Conservation (phyloP, 2,113 vertebrate genomes). For the Salvelinus sp. region DNA sequence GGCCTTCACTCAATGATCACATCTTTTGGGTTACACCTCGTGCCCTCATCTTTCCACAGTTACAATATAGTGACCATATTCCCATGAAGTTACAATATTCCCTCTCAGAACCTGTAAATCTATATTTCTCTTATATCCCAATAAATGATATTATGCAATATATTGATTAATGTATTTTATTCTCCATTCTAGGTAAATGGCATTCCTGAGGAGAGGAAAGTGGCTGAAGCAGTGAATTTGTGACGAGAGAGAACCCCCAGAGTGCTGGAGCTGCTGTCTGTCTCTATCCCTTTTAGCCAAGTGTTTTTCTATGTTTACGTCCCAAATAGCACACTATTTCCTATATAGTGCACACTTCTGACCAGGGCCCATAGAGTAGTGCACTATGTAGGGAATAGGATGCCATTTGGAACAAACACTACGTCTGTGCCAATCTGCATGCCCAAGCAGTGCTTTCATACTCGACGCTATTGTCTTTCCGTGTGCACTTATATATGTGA, state of each 20-base stretch:
- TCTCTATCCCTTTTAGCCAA: conserved; percentile 4
- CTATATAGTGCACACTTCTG: no score
- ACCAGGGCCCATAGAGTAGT: no score
- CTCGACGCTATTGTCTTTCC: conserved; percentile 22
- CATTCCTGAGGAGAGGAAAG: conserved; percentile 98
- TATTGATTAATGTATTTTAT: background rate
- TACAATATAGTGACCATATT: background rate
- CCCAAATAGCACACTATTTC: no score
- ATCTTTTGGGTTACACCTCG: no score
- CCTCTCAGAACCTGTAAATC: background rate
- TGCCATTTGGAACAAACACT: background rate
- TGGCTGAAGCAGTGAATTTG: conserved; percentile 92
- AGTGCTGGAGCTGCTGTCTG: background rate
- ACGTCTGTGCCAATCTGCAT: conserved; percentile 65
- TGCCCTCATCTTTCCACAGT: background rate
- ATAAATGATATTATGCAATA: background rate
- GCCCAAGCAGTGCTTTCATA: conserved; percentile 33
- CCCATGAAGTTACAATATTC: background rate
- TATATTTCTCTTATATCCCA: background rate
- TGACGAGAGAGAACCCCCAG: conserved; percentile 62
- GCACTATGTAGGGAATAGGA: no score
- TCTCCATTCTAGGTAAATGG: conserved; percentile 90
- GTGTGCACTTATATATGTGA: conserved; percentile 29
- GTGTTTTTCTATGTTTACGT: conserved; percentile 30
- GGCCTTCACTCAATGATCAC: no score